phyloP scores from a whole-genome alignment of 1,140 invertebrate genomes.

The Papilio aristodemus region DNA sequence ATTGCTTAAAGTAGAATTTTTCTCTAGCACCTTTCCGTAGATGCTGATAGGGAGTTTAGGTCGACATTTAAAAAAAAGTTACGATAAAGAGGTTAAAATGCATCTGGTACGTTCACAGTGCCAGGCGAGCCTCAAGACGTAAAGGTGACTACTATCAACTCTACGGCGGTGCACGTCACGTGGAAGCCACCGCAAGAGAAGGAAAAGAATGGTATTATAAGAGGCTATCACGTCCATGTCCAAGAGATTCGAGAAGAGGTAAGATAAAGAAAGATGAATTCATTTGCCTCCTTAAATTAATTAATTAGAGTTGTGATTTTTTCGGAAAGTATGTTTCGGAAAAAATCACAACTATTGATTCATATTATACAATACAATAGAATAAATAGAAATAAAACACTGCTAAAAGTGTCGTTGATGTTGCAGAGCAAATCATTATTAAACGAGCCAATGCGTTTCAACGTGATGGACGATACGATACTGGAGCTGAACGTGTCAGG shows the following conservation, averaged over 20 bases:
- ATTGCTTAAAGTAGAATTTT: constrained; percentile 65
- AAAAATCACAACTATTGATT: too few species aligned
- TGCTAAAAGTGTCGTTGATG: neutral
- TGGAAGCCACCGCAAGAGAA: constrained; percentile 95
- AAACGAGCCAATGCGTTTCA: constrained; percentile 91
- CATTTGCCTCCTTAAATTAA: too few species aligned
- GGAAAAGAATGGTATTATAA: constrained; percentile 97
- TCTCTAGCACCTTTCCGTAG: constrained; percentile 74
- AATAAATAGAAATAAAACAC: neutral
- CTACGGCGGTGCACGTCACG: constrained; percentile 93
- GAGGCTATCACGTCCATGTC: constrained; percentile 97
- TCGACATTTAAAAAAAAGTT: constrained; percentile 45
- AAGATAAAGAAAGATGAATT: constrained; percentile 31
- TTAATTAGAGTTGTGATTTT: too few species aligned
- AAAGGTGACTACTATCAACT: constrained; percentile 92
- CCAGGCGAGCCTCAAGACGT: constrained; percentile 97
- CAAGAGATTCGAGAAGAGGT: constrained; percentile 94
- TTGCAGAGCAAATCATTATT: constrained; percentile 87
- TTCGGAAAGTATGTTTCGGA: too few species aligned
- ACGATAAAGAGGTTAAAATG: constrained; percentile 48
- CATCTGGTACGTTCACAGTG: constrained; percentile 85
- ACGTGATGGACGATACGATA: constrained; percentile 89
- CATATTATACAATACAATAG: neutral
- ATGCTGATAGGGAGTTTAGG: constrained; percentile 80
- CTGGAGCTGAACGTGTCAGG: constrained; percentile 92